These are phyloP conservation scores for Apamea anceps DNA, from an alignment of 2,888 invertebrate genomes.

Conservation along the genomic window DNA sequence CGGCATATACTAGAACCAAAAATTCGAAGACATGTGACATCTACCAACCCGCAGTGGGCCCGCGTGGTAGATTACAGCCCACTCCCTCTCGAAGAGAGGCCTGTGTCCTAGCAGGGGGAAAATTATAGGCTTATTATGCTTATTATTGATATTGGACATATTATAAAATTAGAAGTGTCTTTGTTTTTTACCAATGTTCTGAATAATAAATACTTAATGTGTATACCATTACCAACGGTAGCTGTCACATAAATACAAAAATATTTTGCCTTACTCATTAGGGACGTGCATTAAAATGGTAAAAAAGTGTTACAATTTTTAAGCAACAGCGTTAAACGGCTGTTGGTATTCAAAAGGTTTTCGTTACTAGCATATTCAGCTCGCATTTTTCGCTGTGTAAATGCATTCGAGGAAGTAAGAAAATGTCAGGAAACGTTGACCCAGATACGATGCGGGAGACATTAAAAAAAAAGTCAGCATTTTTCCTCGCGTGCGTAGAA, in stretches of 20 bases:
- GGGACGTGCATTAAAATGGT: background rate
- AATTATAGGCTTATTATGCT: no score
- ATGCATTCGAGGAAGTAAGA: slow-evolving; percentile 67
- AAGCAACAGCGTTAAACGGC: slow-evolving; percentile 19
- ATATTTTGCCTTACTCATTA: slow-evolving; percentile 24
- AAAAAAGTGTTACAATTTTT: slow-evolving; percentile 16
- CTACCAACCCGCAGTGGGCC: no score
- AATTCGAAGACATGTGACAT: no score
- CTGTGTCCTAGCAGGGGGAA: no score
- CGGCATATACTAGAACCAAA: no score
- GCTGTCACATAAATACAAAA: background rate
- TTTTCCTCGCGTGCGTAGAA: slow-evolving; percentile 75
- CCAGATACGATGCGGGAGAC: slow-evolving; percentile 66
- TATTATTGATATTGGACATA: background rate
- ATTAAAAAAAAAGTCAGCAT: slow-evolving; percentile 56
- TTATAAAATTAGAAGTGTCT: no score
- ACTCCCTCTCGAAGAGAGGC: no score
- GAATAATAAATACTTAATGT: background rate
- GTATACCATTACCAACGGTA: background rate
- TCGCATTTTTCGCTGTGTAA: slow-evolving; percentile 58
- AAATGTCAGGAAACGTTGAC: slow-evolving; percentile 69
- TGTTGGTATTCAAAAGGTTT: slow-evolving; percentile 45
- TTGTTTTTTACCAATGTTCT: background rate
- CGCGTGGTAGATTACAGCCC: no score
- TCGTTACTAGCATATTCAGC: slow-evolving; percentile 47